Percentiles rank a stretch among this genome's conserved stretches.
These are phyloP conservation scores for Gymnothorax reevesii DNA, from an alignment of 2,797 vertebrate genomes.

Conservation along the genomic window DNA sequence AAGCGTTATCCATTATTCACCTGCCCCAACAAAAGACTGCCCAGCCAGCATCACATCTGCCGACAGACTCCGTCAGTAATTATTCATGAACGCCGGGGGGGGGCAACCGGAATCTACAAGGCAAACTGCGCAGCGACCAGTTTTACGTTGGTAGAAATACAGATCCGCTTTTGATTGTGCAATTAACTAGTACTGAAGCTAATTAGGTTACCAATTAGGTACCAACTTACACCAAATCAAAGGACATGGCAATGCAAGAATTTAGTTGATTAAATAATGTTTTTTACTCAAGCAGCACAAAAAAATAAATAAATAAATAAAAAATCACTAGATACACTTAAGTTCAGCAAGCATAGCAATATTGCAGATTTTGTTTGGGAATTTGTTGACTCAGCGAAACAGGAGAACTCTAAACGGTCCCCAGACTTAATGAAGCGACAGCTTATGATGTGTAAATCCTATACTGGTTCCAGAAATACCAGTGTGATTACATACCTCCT, in stretches of 20 bases:
- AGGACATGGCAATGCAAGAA: too few relatives aligned
- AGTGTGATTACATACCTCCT: background rate
- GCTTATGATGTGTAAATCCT: background rate
- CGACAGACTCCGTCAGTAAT: constrained; percentile 65
- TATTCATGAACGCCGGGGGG: constrained; percentile 71
- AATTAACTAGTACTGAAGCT: background rate
- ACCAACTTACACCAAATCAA: too few relatives aligned
- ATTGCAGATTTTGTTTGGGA: background rate
- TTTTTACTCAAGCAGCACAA: too few relatives aligned
- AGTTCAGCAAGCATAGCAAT: background rate
- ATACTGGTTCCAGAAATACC: background rate
- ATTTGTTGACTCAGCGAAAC: constrained; percentile 4
- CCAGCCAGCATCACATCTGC: constrained; percentile 67
- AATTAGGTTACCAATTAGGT: background rate
- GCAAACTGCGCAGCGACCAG: background rate
- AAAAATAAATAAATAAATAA: background rate
- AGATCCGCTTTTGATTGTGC: background rate
- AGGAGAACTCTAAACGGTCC: background rate
- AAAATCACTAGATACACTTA: background rate
- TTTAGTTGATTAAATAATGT: too few relatives aligned
- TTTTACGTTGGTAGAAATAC: background rate
- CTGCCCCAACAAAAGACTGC: constrained; percentile 67
- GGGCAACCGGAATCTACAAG: constrained; percentile 30
- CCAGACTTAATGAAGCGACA: background rate
- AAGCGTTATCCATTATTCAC: constrained; percentile 75